Conservation (phyloP, 1,140 invertebrate species). For the Lasaia peninsularis region DNA sequence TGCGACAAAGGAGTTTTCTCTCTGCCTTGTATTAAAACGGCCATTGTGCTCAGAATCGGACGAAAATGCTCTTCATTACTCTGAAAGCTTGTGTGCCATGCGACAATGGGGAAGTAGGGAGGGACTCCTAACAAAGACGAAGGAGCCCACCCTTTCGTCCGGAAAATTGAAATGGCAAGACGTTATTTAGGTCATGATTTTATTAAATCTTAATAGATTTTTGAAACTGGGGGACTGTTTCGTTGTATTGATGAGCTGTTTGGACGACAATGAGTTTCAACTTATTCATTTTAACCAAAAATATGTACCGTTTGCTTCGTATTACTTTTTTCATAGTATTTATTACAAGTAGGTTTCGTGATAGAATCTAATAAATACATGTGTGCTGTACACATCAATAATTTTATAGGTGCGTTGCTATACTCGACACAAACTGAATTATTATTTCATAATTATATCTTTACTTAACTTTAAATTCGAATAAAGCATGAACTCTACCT, state of each 20-base stretch:
- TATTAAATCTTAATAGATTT: conserved; percentile 71
- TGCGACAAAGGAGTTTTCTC: conserved; percentile 67
- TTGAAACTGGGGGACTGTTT: conserved; percentile 20
- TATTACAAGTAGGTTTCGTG: no score
- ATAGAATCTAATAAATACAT: no score
- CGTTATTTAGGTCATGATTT: conserved; percentile 73
- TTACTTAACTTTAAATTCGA: no score
- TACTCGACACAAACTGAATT: no score
- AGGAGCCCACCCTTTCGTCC: conserved; percentile 66
- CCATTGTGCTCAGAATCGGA: conserved; percentile 69
- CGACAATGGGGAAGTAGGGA: conserved; percentile 52
- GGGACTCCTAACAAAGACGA: conserved; percentile 55
- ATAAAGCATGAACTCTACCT: no score
- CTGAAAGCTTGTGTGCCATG: conserved; percentile 71
- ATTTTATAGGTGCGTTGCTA: no score
- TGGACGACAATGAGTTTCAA: no score
- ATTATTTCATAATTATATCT: no score
- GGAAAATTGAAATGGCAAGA: conserved; percentile 75
- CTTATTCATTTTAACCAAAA: no score
- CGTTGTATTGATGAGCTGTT: neutral
- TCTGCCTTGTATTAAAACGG: conserved; percentile 70
- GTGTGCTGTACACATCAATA: no score
- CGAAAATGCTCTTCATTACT: conserved; percentile 76
- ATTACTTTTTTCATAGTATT: no score
- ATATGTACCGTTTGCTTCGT: conserved; percentile 1